Evolutionary conservation across 1,140 invertebrate genomes (phyloP).

Genomic region (silkworm (Bombyx mori)): DNA sequence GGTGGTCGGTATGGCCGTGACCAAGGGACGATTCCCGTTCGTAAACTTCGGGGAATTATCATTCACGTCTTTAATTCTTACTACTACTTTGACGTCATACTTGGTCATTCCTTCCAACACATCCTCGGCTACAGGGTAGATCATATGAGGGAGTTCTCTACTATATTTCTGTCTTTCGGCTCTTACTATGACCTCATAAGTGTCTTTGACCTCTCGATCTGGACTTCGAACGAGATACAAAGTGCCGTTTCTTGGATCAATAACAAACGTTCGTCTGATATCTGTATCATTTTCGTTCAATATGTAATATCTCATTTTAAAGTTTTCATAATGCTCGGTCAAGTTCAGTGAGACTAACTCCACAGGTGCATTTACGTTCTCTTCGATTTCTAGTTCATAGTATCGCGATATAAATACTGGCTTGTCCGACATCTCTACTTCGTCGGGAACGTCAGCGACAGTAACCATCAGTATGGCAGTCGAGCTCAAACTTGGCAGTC

Average conservation of each 20-base stretch:
- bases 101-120: constrained; percentile 76
- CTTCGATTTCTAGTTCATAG: constrained; percentile 84
- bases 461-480: constrained; percentile 80
- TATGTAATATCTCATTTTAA: constrained; percentile 74
- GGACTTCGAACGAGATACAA: constrained; percentile 78
- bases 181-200: constrained; percentile 78
- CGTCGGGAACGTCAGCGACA: constrained; percentile 77
- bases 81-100: constrained; percentile 76
- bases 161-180: constrained; percentile 77
- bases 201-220: constrained; percentile 77
- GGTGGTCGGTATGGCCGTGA: constrained; percentile 83
- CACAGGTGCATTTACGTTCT: constrained; percentile 79
- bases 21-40: constrained; percentile 78
- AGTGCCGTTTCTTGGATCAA: constrained; percentile 81
- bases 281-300: constrained; percentile 72
- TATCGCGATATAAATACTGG: constrained; percentile 81
- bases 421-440: constrained; percentile 62
- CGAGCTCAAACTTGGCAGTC: constrained; percentile 84
- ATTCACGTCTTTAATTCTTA: constrained; percentile 84
- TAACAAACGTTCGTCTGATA: constrained; percentile 74
- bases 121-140: constrained; percentile 81
- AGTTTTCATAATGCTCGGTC: constrained; percentile 72
- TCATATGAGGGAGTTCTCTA: constrained; percentile 77
- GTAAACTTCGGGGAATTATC: constrained; percentile 85
- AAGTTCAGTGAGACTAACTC: constrained; percentile 80